Conservation (phyloP, 2,888 invertebrate species). For the Orthosia incerta region DNA sequence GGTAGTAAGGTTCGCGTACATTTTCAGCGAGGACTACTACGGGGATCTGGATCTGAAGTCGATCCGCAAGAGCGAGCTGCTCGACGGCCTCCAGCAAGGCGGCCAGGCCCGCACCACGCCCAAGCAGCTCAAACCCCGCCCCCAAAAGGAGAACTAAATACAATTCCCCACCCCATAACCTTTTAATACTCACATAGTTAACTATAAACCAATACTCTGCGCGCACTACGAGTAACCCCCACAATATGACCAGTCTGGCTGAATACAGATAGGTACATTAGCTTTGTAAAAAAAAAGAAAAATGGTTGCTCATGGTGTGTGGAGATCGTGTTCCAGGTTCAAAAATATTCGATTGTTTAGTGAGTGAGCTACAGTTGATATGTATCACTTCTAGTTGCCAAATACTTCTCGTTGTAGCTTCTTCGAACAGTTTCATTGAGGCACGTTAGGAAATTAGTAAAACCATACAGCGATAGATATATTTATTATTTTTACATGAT, state of each 20-base stretch:
- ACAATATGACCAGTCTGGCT: slow-evolving; percentile 62
- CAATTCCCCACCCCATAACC: slow-evolving; percentile 78
- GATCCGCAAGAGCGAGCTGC: slow-evolving; percentile 98
- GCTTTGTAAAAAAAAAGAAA: slow-evolving; percentile 51
- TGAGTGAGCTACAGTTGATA: slow-evolving; percentile 83
- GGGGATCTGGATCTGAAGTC: slow-evolving; percentile 98
- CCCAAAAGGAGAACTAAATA: slow-evolving; percentile 90
- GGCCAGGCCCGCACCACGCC: slow-evolving; percentile 86
- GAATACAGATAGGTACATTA: slow-evolving; percentile 61
- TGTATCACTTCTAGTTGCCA: slow-evolving; percentile 89
- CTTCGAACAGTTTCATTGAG: slow-evolving; percentile 83
- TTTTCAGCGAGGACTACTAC: slow-evolving; percentile 98
- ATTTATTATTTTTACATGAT: slow-evolving; percentile 85
- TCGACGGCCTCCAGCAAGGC: slow-evolving; percentile 94
- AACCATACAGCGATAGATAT: slow-evolving; percentile 84
- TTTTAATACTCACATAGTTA: slow-evolving; percentile 87
- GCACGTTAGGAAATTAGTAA: slow-evolving; percentile 82
- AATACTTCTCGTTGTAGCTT: slow-evolving; percentile 86
- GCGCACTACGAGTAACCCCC: slow-evolving; percentile 77
- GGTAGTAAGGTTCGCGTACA: slow-evolving; percentile 89
- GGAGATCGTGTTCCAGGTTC: slow-evolving; percentile 81
- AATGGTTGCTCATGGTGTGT: slow-evolving; percentile 80
- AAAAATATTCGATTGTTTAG: slow-evolving; percentile 82
- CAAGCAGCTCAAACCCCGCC: slow-evolving; percentile 91
- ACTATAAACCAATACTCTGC: slow-evolving; percentile 75